A percentile compares a stretch with the other conserved stretches of the same genome.
Evolutionary conservation across 2,888 invertebrate species (phyloP).

Genomic region (Nyleta sp.): DNA sequence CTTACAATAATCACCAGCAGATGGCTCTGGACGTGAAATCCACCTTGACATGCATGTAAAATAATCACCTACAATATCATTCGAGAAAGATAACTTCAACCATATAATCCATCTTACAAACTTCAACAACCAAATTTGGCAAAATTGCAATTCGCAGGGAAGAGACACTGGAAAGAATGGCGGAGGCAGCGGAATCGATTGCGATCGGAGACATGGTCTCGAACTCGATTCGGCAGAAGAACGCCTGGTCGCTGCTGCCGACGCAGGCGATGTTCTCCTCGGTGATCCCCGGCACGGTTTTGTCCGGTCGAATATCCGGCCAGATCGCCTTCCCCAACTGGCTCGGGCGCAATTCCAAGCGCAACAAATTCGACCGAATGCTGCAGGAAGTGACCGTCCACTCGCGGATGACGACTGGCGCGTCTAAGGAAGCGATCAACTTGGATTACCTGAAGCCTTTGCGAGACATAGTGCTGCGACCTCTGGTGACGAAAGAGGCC

Average conservation of each 20-base stretch:
- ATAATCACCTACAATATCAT: too few species aligned
- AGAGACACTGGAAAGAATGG: slow-evolving; percentile 87
- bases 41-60: too few species aligned
- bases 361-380: slow-evolving; percentile 90
- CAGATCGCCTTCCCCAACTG: slow-evolving; percentile 97
- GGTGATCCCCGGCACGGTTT: slow-evolving; percentile 93
- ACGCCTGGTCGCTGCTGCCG: slow-evolving; percentile 95
- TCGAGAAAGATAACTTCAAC: too few species aligned
- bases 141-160: slow-evolving; percentile 78
- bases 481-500: slow-evolving; percentile 87
- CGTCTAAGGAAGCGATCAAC: slow-evolving; percentile 90
- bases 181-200: slow-evolving; percentile 93
- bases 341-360: slow-evolving; percentile 97
- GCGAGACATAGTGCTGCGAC: slow-evolving; percentile 89
- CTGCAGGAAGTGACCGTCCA: slow-evolving; percentile 79
- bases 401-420: slow-evolving; percentile 75
- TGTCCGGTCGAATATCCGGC: slow-evolving; percentile 90
- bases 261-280: slow-evolving; percentile 94
- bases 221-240: slow-evolving; percentile 89
- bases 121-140: too few species aligned
- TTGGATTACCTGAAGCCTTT: slow-evolving; percentile 94
- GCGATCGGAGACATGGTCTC: slow-evolving; percentile 94
- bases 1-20: too few species aligned
- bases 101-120: too few species aligned
- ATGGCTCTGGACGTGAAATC: too few species aligned